phyloP scores from a whole-genome alignment of 2,797 vertebrate species.

The Lacerta viridis region DNA sequence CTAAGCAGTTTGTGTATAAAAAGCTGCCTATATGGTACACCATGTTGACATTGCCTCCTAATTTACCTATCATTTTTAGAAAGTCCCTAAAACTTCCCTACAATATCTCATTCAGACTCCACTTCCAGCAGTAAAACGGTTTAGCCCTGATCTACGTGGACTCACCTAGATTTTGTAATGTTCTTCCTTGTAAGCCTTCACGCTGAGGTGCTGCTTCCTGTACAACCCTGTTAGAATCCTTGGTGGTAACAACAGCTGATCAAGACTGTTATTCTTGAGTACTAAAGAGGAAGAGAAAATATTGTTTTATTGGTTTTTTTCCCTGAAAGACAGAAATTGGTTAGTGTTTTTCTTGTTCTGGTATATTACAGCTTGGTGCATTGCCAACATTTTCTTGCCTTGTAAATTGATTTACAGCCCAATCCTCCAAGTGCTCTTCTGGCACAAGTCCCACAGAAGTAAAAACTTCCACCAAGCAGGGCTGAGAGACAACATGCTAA shows the following conservation, averaged over 20 bases:
- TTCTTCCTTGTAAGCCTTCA: background rate
- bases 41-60: background rate
- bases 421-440: constrained; percentile 44
- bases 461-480: constrained; percentile 37
- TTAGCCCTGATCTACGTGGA: background rate
- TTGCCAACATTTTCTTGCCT: constrained; percentile 45
- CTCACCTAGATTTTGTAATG: constrained; percentile 14
- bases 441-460: constrained; percentile 42
- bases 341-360: constrained; percentile 40
- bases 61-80: background rate
- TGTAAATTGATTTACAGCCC: constrained; percentile 50
- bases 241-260: constrained; percentile 31
- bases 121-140: background rate
- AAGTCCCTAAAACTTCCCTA: constrained; percentile 4
- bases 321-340: constrained; percentile 20
- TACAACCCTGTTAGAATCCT: constrained; percentile 6
- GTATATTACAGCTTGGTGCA: constrained; percentile 38
- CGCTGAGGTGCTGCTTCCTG: background rate
- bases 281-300: constrained; percentile 30
- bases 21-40: background rate
- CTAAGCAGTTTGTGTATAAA: background rate
- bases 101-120: background rate
- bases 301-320: background rate
- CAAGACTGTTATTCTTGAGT: constrained; percentile 33
- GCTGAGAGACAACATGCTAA: constrained; percentile 24